Percentiles rank a stretch among this genome's conserved stretches.
Evolutionary conservation across 2,888 invertebrate species (phyloP).

Genomic region (Melinaea marsaeus): DNA sequence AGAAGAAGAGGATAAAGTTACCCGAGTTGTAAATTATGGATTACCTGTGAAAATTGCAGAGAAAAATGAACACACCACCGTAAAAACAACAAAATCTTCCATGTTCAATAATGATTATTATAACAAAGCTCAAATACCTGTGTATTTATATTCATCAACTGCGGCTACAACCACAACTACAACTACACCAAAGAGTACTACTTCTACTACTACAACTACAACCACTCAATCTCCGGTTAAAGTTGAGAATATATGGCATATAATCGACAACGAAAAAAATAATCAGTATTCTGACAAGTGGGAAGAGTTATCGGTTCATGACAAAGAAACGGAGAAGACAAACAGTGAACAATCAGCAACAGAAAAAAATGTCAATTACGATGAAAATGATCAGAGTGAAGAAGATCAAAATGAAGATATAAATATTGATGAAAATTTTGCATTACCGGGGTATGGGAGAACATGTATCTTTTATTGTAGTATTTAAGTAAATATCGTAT

Average conservation of each 20-base stretch:
- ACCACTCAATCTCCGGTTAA: slow-evolving; percentile 41
- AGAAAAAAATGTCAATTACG: slow-evolving; percentile 20
- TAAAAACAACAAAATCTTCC: slow-evolving; percentile 55
- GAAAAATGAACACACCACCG: slow-evolving; percentile 36
- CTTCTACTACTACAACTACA: slow-evolving; percentile 45
- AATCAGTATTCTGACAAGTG: slow-evolving; percentile 53
- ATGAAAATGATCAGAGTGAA: slow-evolving; percentile 27
- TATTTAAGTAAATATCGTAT: background rate
- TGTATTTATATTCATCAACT: slow-evolving; percentile 45
- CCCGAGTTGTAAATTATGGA: slow-evolving; percentile 41
- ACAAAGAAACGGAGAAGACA: slow-evolving; percentile 31
- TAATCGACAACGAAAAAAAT: slow-evolving; percentile 65
- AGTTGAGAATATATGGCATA: slow-evolving; percentile 69
- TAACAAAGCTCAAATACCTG: slow-evolving; percentile 44
- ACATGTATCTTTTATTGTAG: slow-evolving; percentile 1
- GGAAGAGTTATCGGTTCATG: slow-evolving; percentile 53
- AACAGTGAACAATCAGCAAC: slow-evolving; percentile 22
- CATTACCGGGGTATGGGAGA: slow-evolving; percentile 59
- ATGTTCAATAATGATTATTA: slow-evolving; percentile 58
- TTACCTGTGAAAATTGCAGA: slow-evolving; percentile 35
- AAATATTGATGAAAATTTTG: slow-evolving; percentile 56
- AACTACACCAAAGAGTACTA: slow-evolving; percentile 46
- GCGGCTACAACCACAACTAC: slow-evolving; percentile 32
- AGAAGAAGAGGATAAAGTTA: slow-evolving; percentile 44
- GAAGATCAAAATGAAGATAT: slow-evolving; percentile 30